These are phyloP conservation scores for Cavia porcellus DNA, from an alignment of 2,113 vertebrate species.

Conservation along the genomic window DNA sequence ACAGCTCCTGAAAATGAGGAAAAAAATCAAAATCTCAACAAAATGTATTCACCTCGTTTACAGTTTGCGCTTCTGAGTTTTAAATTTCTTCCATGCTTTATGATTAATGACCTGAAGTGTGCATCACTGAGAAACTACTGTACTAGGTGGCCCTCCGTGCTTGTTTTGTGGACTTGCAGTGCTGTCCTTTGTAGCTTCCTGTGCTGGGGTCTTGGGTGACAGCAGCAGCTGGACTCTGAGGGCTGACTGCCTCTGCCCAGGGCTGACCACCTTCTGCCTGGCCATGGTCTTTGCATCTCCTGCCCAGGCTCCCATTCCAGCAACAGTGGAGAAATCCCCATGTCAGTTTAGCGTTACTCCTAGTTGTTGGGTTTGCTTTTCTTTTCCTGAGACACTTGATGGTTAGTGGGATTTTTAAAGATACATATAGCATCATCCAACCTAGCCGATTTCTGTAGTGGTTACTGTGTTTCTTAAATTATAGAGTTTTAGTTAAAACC, in stretches of 20 bases:
- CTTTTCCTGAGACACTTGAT: slow-evolving; percentile 54
- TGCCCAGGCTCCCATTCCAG: slow-evolving; percentile 49
- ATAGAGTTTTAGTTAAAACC: slow-evolving; percentile 32
- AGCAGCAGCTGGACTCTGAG: not conserved
- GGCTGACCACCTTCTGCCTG: slow-evolving; percentile 35
- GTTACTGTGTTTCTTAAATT: slow-evolving; percentile 8
- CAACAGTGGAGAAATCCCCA: slow-evolving; percentile 56
- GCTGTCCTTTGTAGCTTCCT: too few relatives aligned
- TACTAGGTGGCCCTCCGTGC: not conserved
- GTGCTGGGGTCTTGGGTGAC: not conserved
- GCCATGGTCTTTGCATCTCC: slow-evolving; percentile 64
- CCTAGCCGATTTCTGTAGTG: not conserved
- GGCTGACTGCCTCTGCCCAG: slow-evolving; percentile 13
- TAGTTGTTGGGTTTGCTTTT: not conserved
- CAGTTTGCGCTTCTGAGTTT: slow-evolving; percentile 13
- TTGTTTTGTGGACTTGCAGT: slow-evolving; percentile 3
- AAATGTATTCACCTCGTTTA: not conserved
- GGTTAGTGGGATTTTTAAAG: slow-evolving; percentile 58
- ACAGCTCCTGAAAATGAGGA: not conserved
- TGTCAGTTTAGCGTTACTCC: slow-evolving; percentile 45
- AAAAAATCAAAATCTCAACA: not conserved
- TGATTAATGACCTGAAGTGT: not conserved
- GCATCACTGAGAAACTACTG: not conserved
- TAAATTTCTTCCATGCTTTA: not conserved
- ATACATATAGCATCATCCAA: not conserved